Conservation (phyloP, 2,797 vertebrate genomes). For the Phoebastria nigripes region DNA sequence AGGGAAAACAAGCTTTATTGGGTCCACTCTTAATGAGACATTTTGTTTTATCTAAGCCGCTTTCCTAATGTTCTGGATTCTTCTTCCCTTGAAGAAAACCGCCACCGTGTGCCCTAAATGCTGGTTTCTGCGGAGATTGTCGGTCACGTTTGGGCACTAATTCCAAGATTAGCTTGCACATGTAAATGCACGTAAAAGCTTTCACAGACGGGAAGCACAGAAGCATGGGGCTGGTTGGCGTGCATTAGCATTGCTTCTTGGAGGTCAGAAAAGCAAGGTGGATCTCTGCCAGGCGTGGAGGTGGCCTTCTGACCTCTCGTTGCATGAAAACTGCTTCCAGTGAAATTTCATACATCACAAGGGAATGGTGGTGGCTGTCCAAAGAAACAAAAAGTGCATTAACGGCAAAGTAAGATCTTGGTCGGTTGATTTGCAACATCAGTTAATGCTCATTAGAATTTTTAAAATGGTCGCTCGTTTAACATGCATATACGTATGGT, state of each 20-base stretch:
- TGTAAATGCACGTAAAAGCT: background rate
- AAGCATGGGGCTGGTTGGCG: rapidly evolving
- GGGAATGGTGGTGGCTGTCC: background rate
- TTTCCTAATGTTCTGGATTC: background rate
- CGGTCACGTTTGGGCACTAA: background rate
- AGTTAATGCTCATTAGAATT: background rate
- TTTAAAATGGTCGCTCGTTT: background rate
- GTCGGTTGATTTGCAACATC: background rate
- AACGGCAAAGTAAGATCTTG: background rate
- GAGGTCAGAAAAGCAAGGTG: background rate
- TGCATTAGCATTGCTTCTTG: background rate
- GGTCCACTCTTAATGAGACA: background rate
- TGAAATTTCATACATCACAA: background rate
- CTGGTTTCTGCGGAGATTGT: background rate
- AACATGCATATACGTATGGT: rapidly evolving
- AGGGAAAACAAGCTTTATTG: background rate
- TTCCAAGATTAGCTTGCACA: rapidly evolving
- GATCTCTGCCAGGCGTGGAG: background rate
- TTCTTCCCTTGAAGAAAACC: background rate
- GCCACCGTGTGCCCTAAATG: background rate
- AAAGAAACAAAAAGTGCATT: background rate
- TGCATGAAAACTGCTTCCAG: background rate
- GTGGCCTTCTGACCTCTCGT: background rate
- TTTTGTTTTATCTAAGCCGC: background rate
- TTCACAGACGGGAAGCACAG: background rate